Base-by-base conservation (phyloP, 2,888 invertebrate species). In the Odontocolon sp. region DNA sequence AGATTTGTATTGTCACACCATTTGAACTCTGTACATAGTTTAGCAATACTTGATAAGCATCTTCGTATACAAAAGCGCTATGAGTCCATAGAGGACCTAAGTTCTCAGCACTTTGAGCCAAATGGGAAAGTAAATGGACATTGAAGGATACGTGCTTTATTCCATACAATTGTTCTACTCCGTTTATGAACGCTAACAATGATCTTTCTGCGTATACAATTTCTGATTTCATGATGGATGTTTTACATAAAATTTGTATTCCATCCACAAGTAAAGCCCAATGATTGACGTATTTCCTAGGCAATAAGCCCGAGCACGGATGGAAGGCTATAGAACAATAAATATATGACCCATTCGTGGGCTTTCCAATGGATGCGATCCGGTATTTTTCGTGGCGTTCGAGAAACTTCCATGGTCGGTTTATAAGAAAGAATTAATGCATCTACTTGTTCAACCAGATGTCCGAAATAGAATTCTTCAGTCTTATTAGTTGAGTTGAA, bases 201-300 rank as follows among this genome's bases (percentile, higher is more conserved):
- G 33, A 42, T 11, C 23, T 50, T 26, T 76, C 18, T n/a, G 80
- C 78, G 33, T 50, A 36, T 31, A 50, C 23, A 6, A 80, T 31
- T 14, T 80, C 76, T 3, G 42, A 59, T 14, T 21, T 36, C 33
- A 56, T 52, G 9, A 84, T 79, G 1, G 59, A 66, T 1, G 11
- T 42, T 61, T 75, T 59, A 9, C 70, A 28, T 9, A 81, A 47
- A 14, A 80, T 67, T 8, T 70, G 42, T 9, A 77, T 33, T 5
- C 68, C 77, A 59, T 77, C 52, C 0, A 80, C 81, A 8, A 81
- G 42, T 21, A 69, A 50, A 14, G 36, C 56, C 82, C 82, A 82
- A 28, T 82, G 82, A 3, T 59, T 16, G 0, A 70, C 59, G 26
- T 66, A 79, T 42, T 56, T 47, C 26, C 8, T 40, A 8, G 71